Evolutionary conservation across 2,113 vertebrate species (phyloP).

Genomic region (Gobiocypris rarus): DNA sequence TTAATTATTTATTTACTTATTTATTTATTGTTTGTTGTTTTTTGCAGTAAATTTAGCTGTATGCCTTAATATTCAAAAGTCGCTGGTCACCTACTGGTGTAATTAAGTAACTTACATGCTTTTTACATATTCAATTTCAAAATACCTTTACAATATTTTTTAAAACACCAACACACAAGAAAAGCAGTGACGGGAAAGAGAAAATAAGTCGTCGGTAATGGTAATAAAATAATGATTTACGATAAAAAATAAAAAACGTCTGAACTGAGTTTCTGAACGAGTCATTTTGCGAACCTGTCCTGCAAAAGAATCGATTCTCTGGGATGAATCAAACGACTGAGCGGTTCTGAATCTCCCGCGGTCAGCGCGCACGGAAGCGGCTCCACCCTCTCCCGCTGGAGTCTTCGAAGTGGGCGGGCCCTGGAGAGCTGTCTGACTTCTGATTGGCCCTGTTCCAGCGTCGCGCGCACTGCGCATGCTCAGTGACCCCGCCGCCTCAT

Average conservation of each 20-base stretch:
- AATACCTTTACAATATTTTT: not conserved
- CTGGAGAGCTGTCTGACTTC: conserved; percentile 31
- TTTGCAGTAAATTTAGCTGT: too few species aligned
- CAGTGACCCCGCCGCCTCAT: conserved; percentile 67
- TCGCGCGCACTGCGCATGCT: conserved; percentile 68
- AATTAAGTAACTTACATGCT: too few species aligned
- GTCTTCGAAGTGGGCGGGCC: conserved; percentile 66
- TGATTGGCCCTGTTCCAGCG: conserved; percentile 73
- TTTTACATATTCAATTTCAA: not conserved
- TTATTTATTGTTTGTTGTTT: too few species aligned
- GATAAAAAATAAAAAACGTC: not conserved
- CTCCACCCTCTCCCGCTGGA: conserved; percentile 67
- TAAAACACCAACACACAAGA: not conserved
- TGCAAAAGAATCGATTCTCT: not conserved
- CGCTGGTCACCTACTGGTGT: too few species aligned
- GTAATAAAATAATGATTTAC: not conserved
- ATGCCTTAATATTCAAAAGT: too few species aligned
- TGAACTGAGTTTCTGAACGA: not conserved
- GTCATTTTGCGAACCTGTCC: too few species aligned
- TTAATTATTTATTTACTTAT: too few species aligned
- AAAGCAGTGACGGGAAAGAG: not conserved
- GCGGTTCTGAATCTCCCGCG: conserved; percentile 57
- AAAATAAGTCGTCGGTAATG: not conserved
- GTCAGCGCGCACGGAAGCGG: conserved; percentile 51
- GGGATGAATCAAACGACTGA: not conserved